phyloP scores from a whole-genome alignment of 1,140 invertebrate genomes.

The Caerostris extrusa region DNA sequence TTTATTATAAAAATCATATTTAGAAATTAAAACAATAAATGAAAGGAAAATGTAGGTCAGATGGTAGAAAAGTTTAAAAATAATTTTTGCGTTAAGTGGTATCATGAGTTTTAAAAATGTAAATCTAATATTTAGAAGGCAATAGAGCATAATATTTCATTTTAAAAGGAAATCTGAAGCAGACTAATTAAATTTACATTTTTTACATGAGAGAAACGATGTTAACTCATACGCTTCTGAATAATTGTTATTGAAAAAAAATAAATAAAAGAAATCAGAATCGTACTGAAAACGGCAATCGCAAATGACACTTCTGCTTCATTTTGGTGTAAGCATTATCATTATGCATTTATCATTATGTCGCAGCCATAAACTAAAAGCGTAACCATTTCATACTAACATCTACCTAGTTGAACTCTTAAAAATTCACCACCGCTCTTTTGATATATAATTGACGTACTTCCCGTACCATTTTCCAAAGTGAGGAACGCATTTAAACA shows the following conservation, averaged over 20 bases:
- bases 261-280: background rate
- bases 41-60: too few species aligned
- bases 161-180: too few species aligned
- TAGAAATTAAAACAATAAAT: too few species aligned
- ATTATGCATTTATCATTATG: too few species aligned
- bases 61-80: too few species aligned
- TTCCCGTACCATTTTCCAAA: background rate
- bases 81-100: too few species aligned
- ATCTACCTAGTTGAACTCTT: background rate
- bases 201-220: background rate
- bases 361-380: background rate
- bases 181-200: too few species aligned
- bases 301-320: background rate
- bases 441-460: background rate
- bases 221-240: background rate
- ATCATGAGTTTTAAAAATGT: too few species aligned
- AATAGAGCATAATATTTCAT: too few species aligned
- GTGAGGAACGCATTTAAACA: slow-evolving; percentile 1
- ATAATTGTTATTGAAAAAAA: background rate
- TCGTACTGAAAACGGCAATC: background rate
- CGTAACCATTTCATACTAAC: background rate
- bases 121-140: too few species aligned
- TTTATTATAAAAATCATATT: too few species aligned
- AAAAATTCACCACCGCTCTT: slow-evolving; percentile 22
- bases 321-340: background rate